Percentiles rank a stretch among this genome's conserved stretches.
These are phyloP conservation scores for Galeopsomyia nigrocyanea DNA, from an alignment of 2,888 invertebrate species.

Conservation along the genomic window DNA sequence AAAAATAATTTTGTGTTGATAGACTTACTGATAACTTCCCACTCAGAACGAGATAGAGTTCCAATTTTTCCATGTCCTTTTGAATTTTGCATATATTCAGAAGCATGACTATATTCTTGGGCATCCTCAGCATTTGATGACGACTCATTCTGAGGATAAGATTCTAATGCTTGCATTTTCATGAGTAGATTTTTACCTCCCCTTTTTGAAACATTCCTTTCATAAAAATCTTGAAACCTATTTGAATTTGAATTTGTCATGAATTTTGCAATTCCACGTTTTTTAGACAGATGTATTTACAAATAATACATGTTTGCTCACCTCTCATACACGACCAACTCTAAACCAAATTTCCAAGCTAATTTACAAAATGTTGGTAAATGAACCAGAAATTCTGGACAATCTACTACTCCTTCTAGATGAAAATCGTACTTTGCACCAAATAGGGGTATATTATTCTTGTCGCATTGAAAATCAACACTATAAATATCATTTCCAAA, in stretches of 20 bases:
- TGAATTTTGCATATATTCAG: conserved; percentile 71
- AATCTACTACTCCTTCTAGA: conserved; percentile 96
- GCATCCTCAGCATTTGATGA: conserved; percentile 74
- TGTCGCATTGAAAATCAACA: conserved; percentile 78
- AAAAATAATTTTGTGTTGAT: background rate
- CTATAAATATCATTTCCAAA: conserved; percentile 87
- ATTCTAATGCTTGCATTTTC: conserved; percentile 86
- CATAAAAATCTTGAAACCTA: conserved; percentile 84
- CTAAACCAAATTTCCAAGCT: conserved; percentile 79
- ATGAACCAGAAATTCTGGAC: conserved; percentile 98
- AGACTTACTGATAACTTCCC: conserved; percentile 92
- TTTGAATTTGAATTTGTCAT: conserved; percentile 50
- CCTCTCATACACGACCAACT: conserved; percentile 77
- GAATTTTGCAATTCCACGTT: conserved; percentile 5
- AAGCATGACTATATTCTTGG: conserved; percentile 82
- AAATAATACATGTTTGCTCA: conserved; percentile 50
- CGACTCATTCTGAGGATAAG: conserved; percentile 78
- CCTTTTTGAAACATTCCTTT: conserved; percentile 72
- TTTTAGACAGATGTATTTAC: background rate
- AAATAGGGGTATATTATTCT: conserved; percentile 83
- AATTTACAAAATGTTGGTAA: conserved; percentile 86
- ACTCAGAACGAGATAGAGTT: conserved; percentile 89
- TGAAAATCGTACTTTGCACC: conserved; percentile 97
- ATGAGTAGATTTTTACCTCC: conserved; percentile 76
- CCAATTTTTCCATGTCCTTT: conserved; percentile 73